A percentile compares a stretch with the other conserved stretches of the same genome.
Evolutionary conservation across 2,888 invertebrate genomes (phyloP).

Genomic region (Brachycybe producta): DNA sequence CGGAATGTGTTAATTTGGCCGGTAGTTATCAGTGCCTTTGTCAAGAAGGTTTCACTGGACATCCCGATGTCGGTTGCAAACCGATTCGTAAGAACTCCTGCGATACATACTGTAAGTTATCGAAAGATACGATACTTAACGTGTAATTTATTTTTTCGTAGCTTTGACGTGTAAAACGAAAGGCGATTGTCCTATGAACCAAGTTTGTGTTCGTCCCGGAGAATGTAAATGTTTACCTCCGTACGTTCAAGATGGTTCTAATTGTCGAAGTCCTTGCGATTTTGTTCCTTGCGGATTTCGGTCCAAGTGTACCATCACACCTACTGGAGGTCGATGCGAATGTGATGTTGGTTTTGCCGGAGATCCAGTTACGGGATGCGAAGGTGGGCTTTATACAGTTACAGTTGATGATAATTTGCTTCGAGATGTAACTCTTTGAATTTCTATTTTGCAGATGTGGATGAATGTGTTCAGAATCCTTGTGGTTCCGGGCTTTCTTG

Average conservation of each 20-base stretch:
- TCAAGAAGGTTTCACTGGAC: slow-evolving; percentile 19
- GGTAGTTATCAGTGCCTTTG: slow-evolving; percentile 42
- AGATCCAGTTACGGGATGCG: slow-evolving; percentile 21
- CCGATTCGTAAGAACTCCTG: slow-evolving; percentile 16
- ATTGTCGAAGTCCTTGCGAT: slow-evolving; percentile 85
- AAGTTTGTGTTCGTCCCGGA: slow-evolving; percentile 81
- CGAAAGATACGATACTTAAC: not conserved
- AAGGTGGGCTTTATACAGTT: slow-evolving; percentile 1
- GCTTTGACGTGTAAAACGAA: slow-evolving; percentile 15
- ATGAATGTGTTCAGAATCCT: slow-evolving; percentile 67
- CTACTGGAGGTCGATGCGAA: slow-evolving; percentile 35
- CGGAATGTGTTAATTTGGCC: slow-evolving; percentile 64
- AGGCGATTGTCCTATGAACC: slow-evolving; percentile 64
- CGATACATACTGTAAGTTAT: not conserved
- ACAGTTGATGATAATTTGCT: not conserved
- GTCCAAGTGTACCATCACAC: slow-evolving; percentile 75
- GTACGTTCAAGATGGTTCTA: slow-evolving; percentile 63
- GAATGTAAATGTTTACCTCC: slow-evolving; percentile 85
- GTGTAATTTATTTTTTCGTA: not conserved
- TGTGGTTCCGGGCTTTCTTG: slow-evolving; percentile 82
- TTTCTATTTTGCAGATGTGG: slow-evolving; percentile 44
- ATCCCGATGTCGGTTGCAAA: slow-evolving; percentile 21
- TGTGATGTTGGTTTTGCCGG: slow-evolving; percentile 23
- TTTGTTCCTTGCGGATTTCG: slow-evolving; percentile 79
- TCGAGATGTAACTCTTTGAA: not conserved